A percentile compares a stretch with the other conserved stretches of the same genome.
phyloP scores from a whole-genome alignment of 2,113 vertebrate species.

The Sylvia atricapilla region DNA sequence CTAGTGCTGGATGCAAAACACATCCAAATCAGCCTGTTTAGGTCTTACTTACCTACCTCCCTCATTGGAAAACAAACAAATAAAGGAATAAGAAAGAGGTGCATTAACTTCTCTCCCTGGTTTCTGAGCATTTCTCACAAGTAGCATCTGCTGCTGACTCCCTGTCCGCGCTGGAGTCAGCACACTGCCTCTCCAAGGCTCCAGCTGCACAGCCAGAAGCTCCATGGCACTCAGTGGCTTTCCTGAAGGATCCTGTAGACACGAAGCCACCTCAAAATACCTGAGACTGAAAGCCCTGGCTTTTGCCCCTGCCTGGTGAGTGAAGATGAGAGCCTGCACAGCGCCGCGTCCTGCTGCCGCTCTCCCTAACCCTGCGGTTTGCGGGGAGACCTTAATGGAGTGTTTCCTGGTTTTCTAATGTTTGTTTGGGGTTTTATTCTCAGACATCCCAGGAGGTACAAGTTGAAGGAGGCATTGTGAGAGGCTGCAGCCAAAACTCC shows the following conservation, averaged over 20 bases:
- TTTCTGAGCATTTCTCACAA: background rate
- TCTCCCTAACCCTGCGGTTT: background rate
- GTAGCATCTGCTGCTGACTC: background rate
- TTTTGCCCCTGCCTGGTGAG: background rate
- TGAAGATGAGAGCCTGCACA: background rate
- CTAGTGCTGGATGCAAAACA: background rate
- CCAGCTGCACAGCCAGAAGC: background rate
- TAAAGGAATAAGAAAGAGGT: background rate
- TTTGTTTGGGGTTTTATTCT: slow-evolving; percentile 3
- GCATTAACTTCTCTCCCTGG: background rate
- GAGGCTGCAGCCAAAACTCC: slow-evolving; percentile 16
- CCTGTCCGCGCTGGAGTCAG: accelerated
- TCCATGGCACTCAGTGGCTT: background rate
- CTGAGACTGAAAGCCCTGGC: background rate
- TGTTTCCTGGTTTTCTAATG: background rate
- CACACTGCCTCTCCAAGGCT: background rate
- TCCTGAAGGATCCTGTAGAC: background rate
- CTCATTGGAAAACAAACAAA: too few species aligned
- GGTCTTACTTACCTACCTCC: background rate
- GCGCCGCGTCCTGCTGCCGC: accelerated
- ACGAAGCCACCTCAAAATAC: background rate
- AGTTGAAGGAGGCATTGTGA: slow-evolving; percentile 18
- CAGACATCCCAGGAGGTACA: background rate
- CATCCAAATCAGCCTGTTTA: background rate
- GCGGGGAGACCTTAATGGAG: background rate